Evolutionary conservation across 1,140 invertebrate genomes (phyloP), one percentile per base, ranked within the genome.

Genomic region (Pseudomyrmex dendroicus): DNA sequence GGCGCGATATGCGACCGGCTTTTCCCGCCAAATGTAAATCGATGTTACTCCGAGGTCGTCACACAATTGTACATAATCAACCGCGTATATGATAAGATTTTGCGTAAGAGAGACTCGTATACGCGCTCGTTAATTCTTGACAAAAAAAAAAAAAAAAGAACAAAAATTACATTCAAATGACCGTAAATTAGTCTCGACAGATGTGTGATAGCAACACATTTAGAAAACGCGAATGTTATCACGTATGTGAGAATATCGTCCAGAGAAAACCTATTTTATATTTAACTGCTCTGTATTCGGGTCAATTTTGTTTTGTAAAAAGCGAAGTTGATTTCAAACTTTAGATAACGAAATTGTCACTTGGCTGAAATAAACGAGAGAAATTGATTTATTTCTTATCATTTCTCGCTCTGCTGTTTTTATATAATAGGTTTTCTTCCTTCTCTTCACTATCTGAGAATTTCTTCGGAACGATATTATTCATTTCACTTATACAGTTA

Each of bases 1-100:
- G 20, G 20, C 25, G 44, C 67, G 50, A 78, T 64, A 73, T 44
- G 48, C 63, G 59, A 35, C 9, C 50, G 25, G 63, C 78, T 82
- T 89, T 88, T 89, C 84, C 74, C 73, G 87, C 76, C 80, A 12
- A 83, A 67, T 64, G 15, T 84, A 86, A 89, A 76, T 83, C 52
- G 44, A 7, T 25, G 63, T 72, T 66, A 52, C 22, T 5, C 59
- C 82, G 86, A 63, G 85, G 54, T 73, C 70, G 25, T 57, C 66
- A 22, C 20, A 56, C 74, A 76, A 85, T 89, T 84, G 20, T 66
- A n/a, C n/a, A n/a, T 84, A 89, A 82, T 52, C 50, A 52, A 35
- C 83, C 73, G n/a, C 12, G 22, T 25, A 17, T 12, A 13, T 82
- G 87, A 88, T 88, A 89, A 89, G 78, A 77, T 54, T 77, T 44